These are phyloP conservation scores for Punctoribates punctum DNA, from an alignment of 2,888 invertebrate species.

Conservation along the genomic window DNA sequence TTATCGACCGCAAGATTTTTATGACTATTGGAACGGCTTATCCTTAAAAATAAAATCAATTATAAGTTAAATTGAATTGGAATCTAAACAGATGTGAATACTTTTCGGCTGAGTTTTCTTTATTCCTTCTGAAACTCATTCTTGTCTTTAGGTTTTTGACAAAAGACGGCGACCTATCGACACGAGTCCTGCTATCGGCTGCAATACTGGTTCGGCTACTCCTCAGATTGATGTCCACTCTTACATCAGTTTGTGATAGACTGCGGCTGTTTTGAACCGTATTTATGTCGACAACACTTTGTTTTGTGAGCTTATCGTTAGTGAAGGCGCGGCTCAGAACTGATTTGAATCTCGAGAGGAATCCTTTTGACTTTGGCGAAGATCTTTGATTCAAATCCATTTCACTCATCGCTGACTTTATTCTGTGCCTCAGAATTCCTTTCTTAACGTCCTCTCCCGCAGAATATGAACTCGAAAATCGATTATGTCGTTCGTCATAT, in stretches of 20 bases:
- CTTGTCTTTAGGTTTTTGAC: conserved; percentile 27
- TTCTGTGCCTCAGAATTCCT: background rate
- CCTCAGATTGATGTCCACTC: background rate
- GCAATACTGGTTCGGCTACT: background rate
- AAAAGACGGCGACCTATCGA: conserved; percentile 31
- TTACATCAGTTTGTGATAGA: background rate
- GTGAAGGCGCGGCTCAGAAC: conserved; percentile 19
- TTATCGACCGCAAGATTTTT: background rate
- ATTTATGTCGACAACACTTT: background rate
- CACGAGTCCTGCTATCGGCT: background rate
- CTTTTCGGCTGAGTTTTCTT: conserved; percentile 9
- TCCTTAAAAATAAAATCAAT: background rate
- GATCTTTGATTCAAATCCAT: background rate
- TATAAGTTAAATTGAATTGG: background rate
- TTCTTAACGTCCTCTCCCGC: conserved; percentile 7
- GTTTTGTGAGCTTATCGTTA: conserved; percentile 3
- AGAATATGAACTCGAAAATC: conserved; percentile 21
- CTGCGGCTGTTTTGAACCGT: background rate
- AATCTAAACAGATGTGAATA: background rate
- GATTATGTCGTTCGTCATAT: background rate
- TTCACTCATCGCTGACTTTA: conserved; percentile 25
- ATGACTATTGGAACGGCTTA: background rate
- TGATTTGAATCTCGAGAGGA: conserved; percentile 17
- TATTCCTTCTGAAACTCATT: conserved; percentile 35
- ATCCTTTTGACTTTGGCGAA: conserved; percentile 1